Percentiles rank a stretch among this genome's conserved stretches.
Evolutionary conservation across 2,113 vertebrate species (phyloP).

Genomic region (Papio anubis): DNA sequence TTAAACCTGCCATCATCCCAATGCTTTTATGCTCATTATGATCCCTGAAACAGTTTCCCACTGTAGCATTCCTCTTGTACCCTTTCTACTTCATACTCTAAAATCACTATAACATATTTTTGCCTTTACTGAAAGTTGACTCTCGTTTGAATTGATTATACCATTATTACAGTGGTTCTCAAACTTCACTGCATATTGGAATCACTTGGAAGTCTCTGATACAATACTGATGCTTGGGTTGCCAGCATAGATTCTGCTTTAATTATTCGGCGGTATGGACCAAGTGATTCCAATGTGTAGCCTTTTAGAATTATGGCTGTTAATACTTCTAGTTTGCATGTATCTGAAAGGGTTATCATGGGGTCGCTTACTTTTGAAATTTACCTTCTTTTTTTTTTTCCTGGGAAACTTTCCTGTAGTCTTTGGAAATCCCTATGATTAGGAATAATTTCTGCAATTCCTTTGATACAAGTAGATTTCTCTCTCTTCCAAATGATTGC

Average conservation of each 20-base stretch:
- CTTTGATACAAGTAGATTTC: neutral
- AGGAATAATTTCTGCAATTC: neutral
- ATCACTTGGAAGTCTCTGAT: neutral
- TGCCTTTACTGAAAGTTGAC: conserved; percentile 17
- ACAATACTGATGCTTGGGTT: neutral
- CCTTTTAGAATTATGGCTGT: neutral
- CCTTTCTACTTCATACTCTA: neutral
- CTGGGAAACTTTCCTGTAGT: neutral
- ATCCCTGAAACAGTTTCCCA: neutral
- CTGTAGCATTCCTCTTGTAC: neutral
- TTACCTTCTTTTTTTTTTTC: neutral
- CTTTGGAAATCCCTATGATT: conserved; percentile 10
- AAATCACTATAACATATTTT: neutral
- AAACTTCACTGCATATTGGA: conserved; percentile 21
- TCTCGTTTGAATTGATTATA: neutral
- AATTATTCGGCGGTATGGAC: neutral
- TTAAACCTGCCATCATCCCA: neutral
- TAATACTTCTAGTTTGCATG: neutral
- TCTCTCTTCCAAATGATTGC: neutral
- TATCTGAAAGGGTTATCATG: neutral
- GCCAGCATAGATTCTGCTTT: neutral
- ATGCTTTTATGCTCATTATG: neutral
- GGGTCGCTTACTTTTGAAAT: neutral
- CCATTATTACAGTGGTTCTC: neutral
- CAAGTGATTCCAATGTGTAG: neutral